Percentiles rank a stretch among this genome's conserved stretches.
Conservation (phyloP, 1,140 invertebrate genomes). For the Drosophila subobscura region DNA sequence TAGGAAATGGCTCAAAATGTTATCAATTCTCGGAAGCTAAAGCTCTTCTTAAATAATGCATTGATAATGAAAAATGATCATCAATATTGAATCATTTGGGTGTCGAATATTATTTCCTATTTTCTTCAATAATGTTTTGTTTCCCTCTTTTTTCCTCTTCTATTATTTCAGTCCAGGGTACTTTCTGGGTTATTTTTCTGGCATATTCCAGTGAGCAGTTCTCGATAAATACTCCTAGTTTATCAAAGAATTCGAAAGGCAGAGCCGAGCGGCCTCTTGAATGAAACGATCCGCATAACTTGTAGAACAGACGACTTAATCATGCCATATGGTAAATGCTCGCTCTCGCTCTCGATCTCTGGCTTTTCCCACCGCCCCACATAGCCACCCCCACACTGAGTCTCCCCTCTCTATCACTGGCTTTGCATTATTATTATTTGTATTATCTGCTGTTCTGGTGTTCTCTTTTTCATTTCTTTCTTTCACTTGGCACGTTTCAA, state of each 20-base stretch:
- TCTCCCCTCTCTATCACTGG: conserved; percentile 14
- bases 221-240: conserved; percentile 6
- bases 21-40: too few relatives aligned
- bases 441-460: conserved; percentile 51
- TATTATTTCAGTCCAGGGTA: neutral
- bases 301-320: conserved; percentile 14
- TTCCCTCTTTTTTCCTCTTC: too few relatives aligned
- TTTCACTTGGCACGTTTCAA: conserved; percentile 71
- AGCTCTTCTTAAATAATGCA: too few relatives aligned
- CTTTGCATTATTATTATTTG: conserved; percentile 39
- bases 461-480: conserved; percentile 37
- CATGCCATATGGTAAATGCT: conserved; percentile 29
- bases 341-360: conserved; percentile 22
- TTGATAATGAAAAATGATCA: too few relatives aligned
- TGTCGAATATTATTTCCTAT: neutral
- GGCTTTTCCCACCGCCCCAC: conserved; percentile 7
- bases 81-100: too few relatives aligned
- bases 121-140: too few relatives aligned
- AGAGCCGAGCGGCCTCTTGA: conserved; percentile 3
- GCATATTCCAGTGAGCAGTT: neutral
- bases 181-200: neutral
- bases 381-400: conserved; percentile 1
- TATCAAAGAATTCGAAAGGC: conserved; percentile 48
- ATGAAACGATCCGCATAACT: conserved; percentile 15
- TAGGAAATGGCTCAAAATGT: too few relatives aligned